Percentiles rank a stretch among this genome's conserved stretches.
phyloP scores from a whole-genome alignment of 2,113 vertebrate species.

The Rutilus rutilus region DNA sequence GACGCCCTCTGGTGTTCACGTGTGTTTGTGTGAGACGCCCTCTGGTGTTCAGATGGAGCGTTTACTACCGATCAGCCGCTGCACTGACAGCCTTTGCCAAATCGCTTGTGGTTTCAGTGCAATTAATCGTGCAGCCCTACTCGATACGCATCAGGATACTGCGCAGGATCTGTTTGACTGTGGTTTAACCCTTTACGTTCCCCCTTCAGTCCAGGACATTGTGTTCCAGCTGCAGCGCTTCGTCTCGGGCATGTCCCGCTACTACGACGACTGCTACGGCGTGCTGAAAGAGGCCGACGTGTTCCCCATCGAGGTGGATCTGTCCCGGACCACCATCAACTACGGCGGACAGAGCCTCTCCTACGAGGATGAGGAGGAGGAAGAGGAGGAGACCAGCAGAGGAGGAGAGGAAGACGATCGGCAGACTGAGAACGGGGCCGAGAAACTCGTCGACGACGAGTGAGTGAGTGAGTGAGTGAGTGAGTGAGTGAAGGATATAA shows the following conservation, averaged over 20 bases:
- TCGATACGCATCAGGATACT: neutral
- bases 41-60: no score
- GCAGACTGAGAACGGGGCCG: slow-evolving; percentile 78
- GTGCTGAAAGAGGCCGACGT: slow-evolving; percentile 93
- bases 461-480: slow-evolving; percentile 52
- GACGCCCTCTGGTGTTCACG: no score
- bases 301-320: slow-evolving; percentile 98
- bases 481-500: no score
- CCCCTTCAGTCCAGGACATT: slow-evolving; percentile 91
- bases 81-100: no score
- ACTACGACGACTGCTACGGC: slow-evolving; percentile 92
- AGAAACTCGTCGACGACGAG: slow-evolving; percentile 89
- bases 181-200: fast-evolving
- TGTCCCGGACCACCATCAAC: slow-evolving; percentile 91
- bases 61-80: no score
- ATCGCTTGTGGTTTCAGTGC: no score
- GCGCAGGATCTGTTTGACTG: neutral
- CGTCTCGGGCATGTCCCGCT: slow-evolving; percentile 95
- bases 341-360: slow-evolving; percentile 83
- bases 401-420: slow-evolving; percentile 33
- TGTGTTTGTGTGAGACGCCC: no score
- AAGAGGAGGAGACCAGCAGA: slow-evolving; percentile 66
- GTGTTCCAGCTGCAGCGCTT: slow-evolving; percentile 99
- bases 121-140: no score
- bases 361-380: slow-evolving; percentile 81